Conservation (phyloP, 2,797 vertebrate genomes). For the Rhincodon typus region DNA sequence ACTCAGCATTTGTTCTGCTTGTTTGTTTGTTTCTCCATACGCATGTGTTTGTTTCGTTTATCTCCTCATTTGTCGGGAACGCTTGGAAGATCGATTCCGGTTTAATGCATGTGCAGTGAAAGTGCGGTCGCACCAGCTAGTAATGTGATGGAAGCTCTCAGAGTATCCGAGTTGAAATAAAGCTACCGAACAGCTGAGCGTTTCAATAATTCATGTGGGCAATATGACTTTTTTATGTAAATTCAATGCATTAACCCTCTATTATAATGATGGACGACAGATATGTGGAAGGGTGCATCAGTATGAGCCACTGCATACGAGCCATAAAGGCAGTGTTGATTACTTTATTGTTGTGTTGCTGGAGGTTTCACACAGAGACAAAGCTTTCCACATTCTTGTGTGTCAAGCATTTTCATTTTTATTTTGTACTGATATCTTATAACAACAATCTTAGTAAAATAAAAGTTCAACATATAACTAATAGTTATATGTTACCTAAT, state of each 20-base stretch:
- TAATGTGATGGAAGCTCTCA: conserved; percentile 91
- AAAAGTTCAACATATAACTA: background rate
- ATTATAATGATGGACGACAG: conserved; percentile 99
- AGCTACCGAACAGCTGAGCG: conserved; percentile 98
- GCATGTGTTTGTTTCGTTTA: conserved; percentile 30
- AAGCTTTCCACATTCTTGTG: conserved; percentile 10
- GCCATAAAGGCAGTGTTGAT: conserved; percentile 99
- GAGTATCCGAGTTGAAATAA: conserved; percentile 84
- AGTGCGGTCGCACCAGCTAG: conserved; percentile 68
- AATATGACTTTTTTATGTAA: conserved; percentile 99
- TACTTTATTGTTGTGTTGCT: conserved; percentile 94
- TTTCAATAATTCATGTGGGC: conserved; percentile 99
- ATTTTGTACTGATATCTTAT: background rate
- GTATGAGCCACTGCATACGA: conserved; percentile 99
- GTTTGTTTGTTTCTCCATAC: conserved; percentile 30
- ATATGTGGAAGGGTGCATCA: conserved; percentile 99
- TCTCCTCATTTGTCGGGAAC: conserved; percentile 15
- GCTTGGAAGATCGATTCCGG: conserved; percentile 20
- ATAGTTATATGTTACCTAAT: background rate
- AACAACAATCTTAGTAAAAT: background rate
- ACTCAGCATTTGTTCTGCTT: conserved; percentile 14
- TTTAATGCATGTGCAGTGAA: conserved; percentile 54
- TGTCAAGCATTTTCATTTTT: conserved; percentile 32
- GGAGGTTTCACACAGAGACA: conserved; percentile 82
- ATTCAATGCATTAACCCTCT: conserved; percentile 99